Conservation (phyloP, 2,888 invertebrate species). For the Pharmacophagus antenor region DNA sequence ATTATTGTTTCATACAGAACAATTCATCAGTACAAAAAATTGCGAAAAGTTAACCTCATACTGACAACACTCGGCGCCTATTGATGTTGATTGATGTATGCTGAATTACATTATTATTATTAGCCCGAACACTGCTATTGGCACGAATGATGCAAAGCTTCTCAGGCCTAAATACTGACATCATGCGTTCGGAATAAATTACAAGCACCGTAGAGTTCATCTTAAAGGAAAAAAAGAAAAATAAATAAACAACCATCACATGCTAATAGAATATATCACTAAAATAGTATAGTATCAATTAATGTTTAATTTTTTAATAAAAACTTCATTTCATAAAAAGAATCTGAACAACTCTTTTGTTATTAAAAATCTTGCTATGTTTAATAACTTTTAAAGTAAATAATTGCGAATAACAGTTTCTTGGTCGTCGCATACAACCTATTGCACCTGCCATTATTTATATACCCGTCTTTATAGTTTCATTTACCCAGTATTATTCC, state of each 20-base stretch:
- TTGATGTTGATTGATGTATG: conserved; percentile 56
- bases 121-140: conserved; percentile 43
- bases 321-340: too few relatives aligned
- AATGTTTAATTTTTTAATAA: too few relatives aligned
- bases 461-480: too few relatives aligned
- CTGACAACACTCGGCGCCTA: conserved; percentile 37
- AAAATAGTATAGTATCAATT: background rate
- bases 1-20: background rate
- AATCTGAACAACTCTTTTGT: too few relatives aligned
- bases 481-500: too few relatives aligned
- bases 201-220: background rate
- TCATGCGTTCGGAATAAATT: conserved; percentile 39
- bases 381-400: too few relatives aligned
- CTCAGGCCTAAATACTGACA: conserved; percentile 65
- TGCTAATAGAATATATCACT: background rate
- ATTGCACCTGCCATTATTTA: too few relatives aligned
- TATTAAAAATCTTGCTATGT: too few relatives aligned
- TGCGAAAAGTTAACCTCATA: conserved; percentile 27
- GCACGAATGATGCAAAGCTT: conserved; percentile 49
- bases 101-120: conserved; percentile 53
- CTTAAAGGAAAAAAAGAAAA: background rate
- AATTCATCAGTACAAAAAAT: conserved; percentile 3
- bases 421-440: too few relatives aligned
- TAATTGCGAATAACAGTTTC: too few relatives aligned
- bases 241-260: background rate